phyloP scores from a whole-genome alignment of 2,797 vertebrate genomes.

The Pterois miles region DNA sequence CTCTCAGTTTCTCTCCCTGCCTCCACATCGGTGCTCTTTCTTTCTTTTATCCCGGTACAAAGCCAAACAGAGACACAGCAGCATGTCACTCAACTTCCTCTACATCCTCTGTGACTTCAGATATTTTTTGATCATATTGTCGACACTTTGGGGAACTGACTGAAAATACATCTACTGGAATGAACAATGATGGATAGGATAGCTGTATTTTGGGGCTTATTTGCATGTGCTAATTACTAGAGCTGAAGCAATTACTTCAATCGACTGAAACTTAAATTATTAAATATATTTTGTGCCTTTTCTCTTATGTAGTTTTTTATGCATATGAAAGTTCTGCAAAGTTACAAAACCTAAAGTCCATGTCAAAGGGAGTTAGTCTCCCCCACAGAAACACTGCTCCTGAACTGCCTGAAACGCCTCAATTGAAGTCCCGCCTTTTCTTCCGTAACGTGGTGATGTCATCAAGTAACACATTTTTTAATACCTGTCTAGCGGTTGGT shows the following conservation, averaged over 20 bases:
- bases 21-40: neutral
- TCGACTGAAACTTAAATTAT: neutral
- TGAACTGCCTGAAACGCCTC: no score
- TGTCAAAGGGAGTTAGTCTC: no score
- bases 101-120: neutral
- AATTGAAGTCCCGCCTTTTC: no score
- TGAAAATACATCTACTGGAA: neutral
- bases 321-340: no score
- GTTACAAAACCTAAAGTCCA: no score
- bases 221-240: neutral
- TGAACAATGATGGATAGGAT: neutral
- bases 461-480: no score
- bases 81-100: slow-evolving; percentile 17
- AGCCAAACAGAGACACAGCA: neutral
- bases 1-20: slow-evolving; percentile 3
- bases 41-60: slow-evolving; percentile 4
- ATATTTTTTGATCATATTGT: slow-evolving; percentile 6
- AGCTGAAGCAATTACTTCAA: neutral
- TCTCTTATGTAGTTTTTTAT: no score
- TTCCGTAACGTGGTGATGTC: no score
- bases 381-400: no score
- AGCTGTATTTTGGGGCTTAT: neutral
- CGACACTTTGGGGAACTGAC: neutral
- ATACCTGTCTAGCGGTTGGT: no score
- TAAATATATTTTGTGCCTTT: no score